phyloP scores from a whole-genome alignment of 2,888 invertebrate species.

The Sphaeridia pumilis region DNA sequence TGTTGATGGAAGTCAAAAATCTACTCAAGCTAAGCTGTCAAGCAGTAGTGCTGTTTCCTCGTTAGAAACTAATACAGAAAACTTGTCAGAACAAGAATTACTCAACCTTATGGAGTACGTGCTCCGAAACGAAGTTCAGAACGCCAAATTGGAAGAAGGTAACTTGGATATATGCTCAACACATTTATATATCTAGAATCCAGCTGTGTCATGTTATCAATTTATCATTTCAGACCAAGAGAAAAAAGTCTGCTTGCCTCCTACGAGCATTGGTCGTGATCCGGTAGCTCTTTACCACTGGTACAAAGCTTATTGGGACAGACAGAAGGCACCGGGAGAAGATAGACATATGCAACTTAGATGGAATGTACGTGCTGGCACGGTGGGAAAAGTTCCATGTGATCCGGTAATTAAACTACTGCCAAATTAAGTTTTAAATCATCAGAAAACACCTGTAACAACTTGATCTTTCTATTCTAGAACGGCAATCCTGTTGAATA shows the following conservation, averaged over 20 bases:
- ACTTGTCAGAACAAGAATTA: constrained; percentile 8
- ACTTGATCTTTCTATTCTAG: too few species aligned
- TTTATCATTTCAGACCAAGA: not conserved
- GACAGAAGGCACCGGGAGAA: constrained; percentile 31
- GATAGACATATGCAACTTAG: constrained; percentile 32
- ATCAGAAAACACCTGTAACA: too few species aligned
- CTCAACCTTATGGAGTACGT: constrained; percentile 11
- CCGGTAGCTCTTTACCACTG: constrained; percentile 32
- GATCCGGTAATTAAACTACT: constrained; percentile 16
- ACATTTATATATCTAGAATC: not conserved
- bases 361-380: constrained; percentile 27
- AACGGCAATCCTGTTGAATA: too few species aligned
- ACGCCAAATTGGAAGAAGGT: too few species aligned
- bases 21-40: not conserved
- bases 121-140: too few species aligned
- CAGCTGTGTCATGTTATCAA: not conserved
- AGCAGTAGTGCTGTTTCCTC: not conserved
- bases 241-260: not conserved
- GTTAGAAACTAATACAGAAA: not conserved
- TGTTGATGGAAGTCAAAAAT: not conserved
- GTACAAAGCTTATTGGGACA: constrained; percentile 32
- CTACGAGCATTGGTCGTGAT: constrained; percentile 18
- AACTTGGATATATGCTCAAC: too few species aligned
- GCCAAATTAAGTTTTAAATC: too few species aligned
- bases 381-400: constrained; percentile 18